Base-by-base conservation (phyloP, 2,888 invertebrate genomes). In the Epistrophe eligans region DNA sequence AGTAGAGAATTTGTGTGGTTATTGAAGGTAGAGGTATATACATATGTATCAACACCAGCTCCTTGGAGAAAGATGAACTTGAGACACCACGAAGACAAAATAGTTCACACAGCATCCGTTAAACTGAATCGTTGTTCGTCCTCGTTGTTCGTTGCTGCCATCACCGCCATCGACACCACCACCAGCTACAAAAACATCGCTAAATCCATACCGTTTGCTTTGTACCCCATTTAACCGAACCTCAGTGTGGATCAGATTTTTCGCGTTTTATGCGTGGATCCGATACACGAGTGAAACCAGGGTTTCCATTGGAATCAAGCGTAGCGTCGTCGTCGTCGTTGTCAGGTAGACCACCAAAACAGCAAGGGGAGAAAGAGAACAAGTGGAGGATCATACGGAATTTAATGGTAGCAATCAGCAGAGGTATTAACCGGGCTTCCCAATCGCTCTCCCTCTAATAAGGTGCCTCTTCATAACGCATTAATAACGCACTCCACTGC, bases 381-480 rank as follows among this genome's bases (percentile, higher is more conserved):
- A 38, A 17, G 28, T 15, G 62, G 15, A 28, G 66, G 82, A 74
- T 74, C 71, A 83, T 83, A 83, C 71, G 71, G 57, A 87, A 77
- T 66, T 87, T 72, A 87, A 87, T 87, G 87, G 83, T 87, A 87
- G 85, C 85, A 87, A 87, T 87, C 85, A 87, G 82, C 52, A 83
- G 70, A 79, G 66, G 76, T 87, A 87, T 83, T 87, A 83, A 76
- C 72, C 72, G 76, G 58, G 82, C 81, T 81, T 67, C 77, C 50
- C 76, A 77, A 72, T 66, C 52, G 67, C 70, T 87, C 83, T 87
- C 76, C 64, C 87, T 79, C 83, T 87, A 87, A 87, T 87, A 83
- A 87, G 87, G 82, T 87, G 83, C 79, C 87, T 87, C 87, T 79
- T 87, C 87, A 87, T 79, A 79, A 87, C 87, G 87, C 87, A 87